Evolutionary conservation across 1,140 invertebrate genomes (phyloP).

Genomic region (Cotesia typhae): DNA sequence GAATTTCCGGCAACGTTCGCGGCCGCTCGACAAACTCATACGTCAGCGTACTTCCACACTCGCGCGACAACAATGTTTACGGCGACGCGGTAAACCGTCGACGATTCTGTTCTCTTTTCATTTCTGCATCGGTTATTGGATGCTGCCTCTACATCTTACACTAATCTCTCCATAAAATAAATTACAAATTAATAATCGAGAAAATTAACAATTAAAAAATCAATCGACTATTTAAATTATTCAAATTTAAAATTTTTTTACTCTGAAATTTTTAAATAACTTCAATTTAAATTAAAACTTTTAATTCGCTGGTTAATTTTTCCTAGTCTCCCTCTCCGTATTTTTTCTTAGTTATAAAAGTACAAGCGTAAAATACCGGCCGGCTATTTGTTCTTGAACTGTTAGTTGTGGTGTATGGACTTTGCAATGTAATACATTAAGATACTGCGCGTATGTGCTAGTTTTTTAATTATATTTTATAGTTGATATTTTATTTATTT

Average conservation of each 20-base stretch:
- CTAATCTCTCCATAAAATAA: too few relatives aligned
- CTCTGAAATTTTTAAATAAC: too few relatives aligned
- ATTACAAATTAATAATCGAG: too few relatives aligned
- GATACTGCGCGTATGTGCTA: slow-evolving; percentile 1
- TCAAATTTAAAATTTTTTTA: too few relatives aligned
- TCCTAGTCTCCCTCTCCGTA: background rate
- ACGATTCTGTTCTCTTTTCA: background rate
- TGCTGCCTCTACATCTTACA: background rate
- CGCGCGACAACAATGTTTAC: background rate
- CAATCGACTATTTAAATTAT: too few relatives aligned
- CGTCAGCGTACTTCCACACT: background rate
- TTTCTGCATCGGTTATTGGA: slow-evolving; percentile 13
- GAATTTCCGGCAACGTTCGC: background rate
- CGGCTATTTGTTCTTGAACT: slow-evolving; percentile 21
- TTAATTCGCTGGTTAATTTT: background rate
- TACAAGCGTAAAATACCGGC: slow-evolving; percentile 8
- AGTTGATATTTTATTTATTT: too few relatives aligned
- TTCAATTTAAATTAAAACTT: too few relatives aligned
- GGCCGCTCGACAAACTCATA: background rate
- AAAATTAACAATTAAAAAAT: too few relatives aligned
- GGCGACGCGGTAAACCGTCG: slow-evolving; percentile 9
- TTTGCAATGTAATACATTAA: background rate
- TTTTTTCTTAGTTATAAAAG: background rate
- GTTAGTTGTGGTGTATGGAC: slow-evolving; percentile 2
- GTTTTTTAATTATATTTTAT: background rate